phyloP scores from a whole-genome alignment of 2,113 vertebrate species.

The Cairina moschata region DNA sequence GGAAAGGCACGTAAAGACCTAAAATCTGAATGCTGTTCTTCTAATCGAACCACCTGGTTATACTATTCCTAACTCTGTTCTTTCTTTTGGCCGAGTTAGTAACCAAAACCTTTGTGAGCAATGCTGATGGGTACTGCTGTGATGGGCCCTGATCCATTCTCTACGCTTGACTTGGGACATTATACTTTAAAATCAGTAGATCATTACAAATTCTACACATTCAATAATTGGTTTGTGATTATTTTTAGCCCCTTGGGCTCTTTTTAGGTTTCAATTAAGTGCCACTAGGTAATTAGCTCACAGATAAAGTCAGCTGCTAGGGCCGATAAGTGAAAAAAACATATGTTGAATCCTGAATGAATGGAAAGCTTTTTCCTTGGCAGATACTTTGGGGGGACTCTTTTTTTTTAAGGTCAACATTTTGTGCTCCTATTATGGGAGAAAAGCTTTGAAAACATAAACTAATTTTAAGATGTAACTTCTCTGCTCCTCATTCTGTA shows the following conservation, averaged over 20 bases:
- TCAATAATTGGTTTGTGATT: background rate
- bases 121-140: background rate
- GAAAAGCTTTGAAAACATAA: background rate
- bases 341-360: background rate
- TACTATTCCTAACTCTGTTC: background rate
- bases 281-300: slow-evolving; percentile 44
- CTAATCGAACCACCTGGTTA: background rate
- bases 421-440: background rate
- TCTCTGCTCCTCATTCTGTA: background rate
- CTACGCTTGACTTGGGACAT: background rate
- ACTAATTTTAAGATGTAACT: background rate
- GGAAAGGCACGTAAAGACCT: background rate
- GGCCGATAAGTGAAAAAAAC: background rate
- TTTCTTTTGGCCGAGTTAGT: background rate
- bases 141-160: background rate
- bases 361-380: slow-evolving; percentile 11
- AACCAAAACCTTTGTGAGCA: background rate
- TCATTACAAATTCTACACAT: background rate
- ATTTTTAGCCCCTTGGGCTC: slow-evolving; percentile 55
- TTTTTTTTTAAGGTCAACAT: background rate
- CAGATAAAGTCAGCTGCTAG: background rate
- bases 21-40: background rate
- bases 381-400: background rate
- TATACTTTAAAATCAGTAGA: background rate
- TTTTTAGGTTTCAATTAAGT: slow-evolving; percentile 50